Percentiles rank a stretch among this genome's conserved stretches.
phyloP scores from a whole-genome alignment of 2,113 vertebrate species.

The Chloroceryle aenea region DNA sequence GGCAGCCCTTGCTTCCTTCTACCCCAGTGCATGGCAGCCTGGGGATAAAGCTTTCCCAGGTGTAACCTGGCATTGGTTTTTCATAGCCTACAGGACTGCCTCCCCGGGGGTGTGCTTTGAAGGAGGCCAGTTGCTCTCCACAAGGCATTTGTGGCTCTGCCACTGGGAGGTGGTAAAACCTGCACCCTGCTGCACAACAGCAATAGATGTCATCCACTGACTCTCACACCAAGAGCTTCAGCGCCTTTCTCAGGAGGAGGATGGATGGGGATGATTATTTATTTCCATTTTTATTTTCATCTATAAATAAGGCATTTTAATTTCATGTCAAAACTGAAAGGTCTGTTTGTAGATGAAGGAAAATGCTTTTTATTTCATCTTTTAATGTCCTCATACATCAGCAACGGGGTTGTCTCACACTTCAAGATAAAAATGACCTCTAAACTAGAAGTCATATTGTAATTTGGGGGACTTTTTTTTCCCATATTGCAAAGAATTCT shows the following conservation, averaged over 20 bases:
- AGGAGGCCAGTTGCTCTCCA: background rate
- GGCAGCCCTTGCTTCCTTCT: background rate
- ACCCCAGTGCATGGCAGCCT: background rate
- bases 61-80: background rate
- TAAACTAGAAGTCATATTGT: background rate
- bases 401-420: rapidly evolving
- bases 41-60: background rate
- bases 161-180: background rate
- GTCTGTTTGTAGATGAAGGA: background rate
- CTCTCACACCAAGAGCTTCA: background rate
- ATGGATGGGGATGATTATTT: background rate
- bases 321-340: background rate
- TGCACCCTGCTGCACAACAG: background rate
- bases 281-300: background rate
- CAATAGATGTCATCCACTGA: background rate
- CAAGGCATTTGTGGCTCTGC: background rate
- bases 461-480: background rate
- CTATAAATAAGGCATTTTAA: background rate
- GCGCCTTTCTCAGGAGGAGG: background rate
- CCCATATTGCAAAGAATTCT: background rate
- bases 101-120: background rate
- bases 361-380: background rate
- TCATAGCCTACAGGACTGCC: background rate
- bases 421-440: background rate
- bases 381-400: background rate